Conservation (phyloP, 2,113 vertebrate genomes). For the Ictidomys tridecemlineatus region DNA sequence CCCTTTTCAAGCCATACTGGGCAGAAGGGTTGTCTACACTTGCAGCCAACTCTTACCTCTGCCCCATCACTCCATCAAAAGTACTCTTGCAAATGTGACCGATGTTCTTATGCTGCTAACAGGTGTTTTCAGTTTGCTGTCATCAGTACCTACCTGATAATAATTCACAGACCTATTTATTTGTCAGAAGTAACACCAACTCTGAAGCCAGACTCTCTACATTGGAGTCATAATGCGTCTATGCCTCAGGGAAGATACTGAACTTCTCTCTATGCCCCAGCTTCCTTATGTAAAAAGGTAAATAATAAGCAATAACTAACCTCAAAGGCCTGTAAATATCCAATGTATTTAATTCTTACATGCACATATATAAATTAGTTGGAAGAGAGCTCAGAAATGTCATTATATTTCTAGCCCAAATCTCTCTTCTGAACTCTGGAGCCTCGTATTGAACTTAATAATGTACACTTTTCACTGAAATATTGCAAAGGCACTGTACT, state of each 20-base stretch:
- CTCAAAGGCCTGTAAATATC: background rate
- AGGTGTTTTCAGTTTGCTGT: background rate
- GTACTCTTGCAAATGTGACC: background rate
- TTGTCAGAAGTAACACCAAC: background rate
- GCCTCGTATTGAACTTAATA: background rate
- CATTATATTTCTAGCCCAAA: background rate
- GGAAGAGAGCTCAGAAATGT: background rate
- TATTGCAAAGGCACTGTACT: background rate
- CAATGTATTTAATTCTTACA: background rate
- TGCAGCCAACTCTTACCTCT: background rate
- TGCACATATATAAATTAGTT: background rate
- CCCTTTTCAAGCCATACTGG: background rate
- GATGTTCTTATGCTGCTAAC: background rate
- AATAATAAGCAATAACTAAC: slow-evolving; percentile 4
- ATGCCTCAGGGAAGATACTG: background rate
- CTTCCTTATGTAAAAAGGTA: slow-evolving; percentile 19
- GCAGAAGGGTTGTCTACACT: background rate
- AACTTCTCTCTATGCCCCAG: background rate
- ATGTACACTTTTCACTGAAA: background rate
- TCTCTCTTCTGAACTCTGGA: background rate
- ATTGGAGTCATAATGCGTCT: background rate
- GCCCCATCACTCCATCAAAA: background rate
- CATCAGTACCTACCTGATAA: background rate
- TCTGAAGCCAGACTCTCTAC: background rate
- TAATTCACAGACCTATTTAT: background rate